Evolutionary conservation across 2,113 vertebrate species (phyloP), one percentile per base, ranked within the genome.

Genomic region (Gallinago media): DNA sequence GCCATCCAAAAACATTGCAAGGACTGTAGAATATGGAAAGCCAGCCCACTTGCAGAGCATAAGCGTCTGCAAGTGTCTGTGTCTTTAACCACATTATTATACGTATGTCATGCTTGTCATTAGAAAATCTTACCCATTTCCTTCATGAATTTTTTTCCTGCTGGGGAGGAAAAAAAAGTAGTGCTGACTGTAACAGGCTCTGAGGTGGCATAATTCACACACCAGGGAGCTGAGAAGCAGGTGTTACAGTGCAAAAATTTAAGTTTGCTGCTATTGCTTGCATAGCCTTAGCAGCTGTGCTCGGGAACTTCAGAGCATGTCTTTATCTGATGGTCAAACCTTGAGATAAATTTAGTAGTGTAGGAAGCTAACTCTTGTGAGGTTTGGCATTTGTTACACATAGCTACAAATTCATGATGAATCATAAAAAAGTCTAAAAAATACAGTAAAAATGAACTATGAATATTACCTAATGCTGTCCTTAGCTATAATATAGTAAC

Each of bases 121-220:
- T 95, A 58, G 44, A 40, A 93, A 75, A 86, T 68, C 44, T 63
- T 63, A 42, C 27, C 73, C 44, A 15, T 90, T 96, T 96, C 68
- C 83, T 86, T 74, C 29, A 68, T 0, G 3, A 20, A 2, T 5
- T 34, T 91, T 91, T 79, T 84, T 90, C 83, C 79, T 50, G 29
- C 34, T 77, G 55, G 16, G 55, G 83, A 71, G 18, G 25, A 49
- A 75, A 46, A 38, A 72, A 75, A 47, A 19, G 31, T 66, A 67
- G 15, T 3, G 1, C 18, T 67, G 79, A 14, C 29, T 72, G 70
- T 58, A 73, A 52, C 19, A 27, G 52, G 25, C 40, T 89, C 9
- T 16, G 55, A 89, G 81, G 55, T 89, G 59, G 46, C 67, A 55
- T 80, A 83, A 93, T 66, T 93, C 59, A 62, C 67, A 14, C 71